A percentile compares a stretch with the other conserved stretches of the same genome.
These are phyloP conservation scores for Coracopsis vasa DNA, from an alignment of 2,113 vertebrate genomes.

Conservation along the genomic window DNA sequence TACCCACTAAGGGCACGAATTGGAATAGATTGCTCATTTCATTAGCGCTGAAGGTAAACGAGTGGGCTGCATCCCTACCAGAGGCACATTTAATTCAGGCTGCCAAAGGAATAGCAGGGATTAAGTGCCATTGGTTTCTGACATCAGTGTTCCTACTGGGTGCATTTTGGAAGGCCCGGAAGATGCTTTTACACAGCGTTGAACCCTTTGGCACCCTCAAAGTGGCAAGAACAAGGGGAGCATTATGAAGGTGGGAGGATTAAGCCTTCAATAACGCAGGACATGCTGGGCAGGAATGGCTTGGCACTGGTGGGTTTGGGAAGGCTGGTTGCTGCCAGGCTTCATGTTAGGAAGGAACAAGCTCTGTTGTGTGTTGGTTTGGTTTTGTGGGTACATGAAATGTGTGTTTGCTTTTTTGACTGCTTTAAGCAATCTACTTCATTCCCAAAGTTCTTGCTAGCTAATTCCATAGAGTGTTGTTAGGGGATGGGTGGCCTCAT, in stretches of 20 bases:
- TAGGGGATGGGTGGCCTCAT: conserved; percentile 22
- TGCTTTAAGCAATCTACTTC: conserved; percentile 28
- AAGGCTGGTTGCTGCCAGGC: background rate
- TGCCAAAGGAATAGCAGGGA: background rate
- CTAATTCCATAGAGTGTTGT: conserved; percentile 57
- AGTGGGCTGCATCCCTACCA: background rate
- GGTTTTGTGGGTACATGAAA: background rate
- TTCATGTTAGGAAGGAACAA: background rate
- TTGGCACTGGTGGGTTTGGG: background rate
- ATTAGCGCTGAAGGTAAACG: background rate
- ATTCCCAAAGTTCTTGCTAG: conserved; percentile 5
- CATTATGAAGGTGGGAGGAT: background rate
- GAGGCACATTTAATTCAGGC: background rate
- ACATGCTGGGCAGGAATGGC: background rate
- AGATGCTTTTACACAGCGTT: background rate
- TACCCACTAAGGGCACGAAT: background rate
- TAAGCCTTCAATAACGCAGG: background rate
- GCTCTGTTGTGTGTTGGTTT: background rate
- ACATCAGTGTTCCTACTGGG: background rate
- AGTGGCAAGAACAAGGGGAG: background rate
- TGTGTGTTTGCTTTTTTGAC: background rate
- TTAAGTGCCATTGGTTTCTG: background rate
- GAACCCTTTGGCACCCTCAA: background rate
- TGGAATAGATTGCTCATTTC: background rate
- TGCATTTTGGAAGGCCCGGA: background rate